A percentile compares a stretch with the other conserved stretches of the same genome.
phyloP scores from a whole-genome alignment of 1,140 invertebrate species.

The Leptoteleia sp. region DNA sequence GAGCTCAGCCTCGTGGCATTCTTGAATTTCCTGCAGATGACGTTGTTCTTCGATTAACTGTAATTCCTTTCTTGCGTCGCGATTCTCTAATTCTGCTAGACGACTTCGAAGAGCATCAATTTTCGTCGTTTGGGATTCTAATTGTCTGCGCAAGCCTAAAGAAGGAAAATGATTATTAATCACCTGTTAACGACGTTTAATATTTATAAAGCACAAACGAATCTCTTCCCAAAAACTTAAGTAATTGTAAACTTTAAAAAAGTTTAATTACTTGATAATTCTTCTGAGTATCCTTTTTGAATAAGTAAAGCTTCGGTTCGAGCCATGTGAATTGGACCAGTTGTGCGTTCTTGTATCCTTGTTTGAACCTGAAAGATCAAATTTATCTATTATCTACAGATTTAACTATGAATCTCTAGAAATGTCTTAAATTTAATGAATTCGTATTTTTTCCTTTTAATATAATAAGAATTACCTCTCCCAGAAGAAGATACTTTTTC shows the following conservation, averaged over 20 bases:
- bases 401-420: too few species aligned
- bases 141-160: constrained; percentile 74
- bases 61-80: constrained; percentile 79
- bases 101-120: constrained; percentile 76
- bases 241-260: too few species aligned
- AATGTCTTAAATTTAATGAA: too few species aligned
- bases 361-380: constrained; percentile 74
- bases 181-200: too few species aligned
- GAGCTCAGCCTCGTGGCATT: constrained; percentile 81
- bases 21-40: constrained; percentile 79
- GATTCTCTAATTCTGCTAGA: constrained; percentile 79
- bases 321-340: constrained; percentile 69
- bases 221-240: too few species aligned
- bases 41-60: constrained; percentile 80
- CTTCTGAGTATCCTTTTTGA: constrained; percentile 76
- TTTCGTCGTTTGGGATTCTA: constrained; percentile 77
- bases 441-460: too few species aligned
- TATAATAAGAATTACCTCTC: constrained; percentile 80
- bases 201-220: too few species aligned
- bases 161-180: too few species aligned
- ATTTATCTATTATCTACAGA: too few species aligned
- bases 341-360: constrained; percentile 73
- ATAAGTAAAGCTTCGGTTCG: constrained; percentile 74
- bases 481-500: constrained; percentile 81
- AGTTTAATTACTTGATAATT: constrained; percentile 77